Evolutionary conservation across 2,113 vertebrate species (phyloP).

Genomic region (Eptesicus fuscus): DNA sequence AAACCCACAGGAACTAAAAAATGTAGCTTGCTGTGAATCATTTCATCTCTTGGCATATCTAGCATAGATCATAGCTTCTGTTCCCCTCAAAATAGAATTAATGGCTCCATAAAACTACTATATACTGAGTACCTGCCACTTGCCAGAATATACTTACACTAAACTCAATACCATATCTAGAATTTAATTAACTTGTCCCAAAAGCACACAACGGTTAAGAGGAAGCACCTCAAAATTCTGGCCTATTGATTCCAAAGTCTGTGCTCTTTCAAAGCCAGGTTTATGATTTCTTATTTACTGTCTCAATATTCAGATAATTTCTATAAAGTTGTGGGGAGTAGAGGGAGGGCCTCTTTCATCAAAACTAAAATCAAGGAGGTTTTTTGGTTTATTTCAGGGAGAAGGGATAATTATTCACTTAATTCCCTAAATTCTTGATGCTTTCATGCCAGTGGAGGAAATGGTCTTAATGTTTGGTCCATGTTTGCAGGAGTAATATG

Average conservation of each 20-base stretch:
- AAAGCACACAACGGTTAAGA: neutral
- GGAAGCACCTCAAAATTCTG: neutral
- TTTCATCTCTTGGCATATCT: neutral
- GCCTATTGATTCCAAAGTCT: neutral
- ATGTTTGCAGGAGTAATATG: neutral
- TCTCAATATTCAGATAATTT: neutral
- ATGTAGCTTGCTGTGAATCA: neutral
- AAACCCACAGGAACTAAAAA: neutral
- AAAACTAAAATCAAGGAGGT: neutral
- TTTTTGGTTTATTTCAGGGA: neutral
- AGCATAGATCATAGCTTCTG: neutral
- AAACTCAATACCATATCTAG: neutral
- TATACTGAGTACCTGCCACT: neutral
- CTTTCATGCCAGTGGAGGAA: neutral
- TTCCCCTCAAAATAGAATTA: neutral
- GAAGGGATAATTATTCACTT: neutral
- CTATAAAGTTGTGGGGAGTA: neutral
- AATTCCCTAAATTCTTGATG: neutral
- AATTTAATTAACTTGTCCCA: neutral
- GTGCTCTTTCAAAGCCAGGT: neutral
- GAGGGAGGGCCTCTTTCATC: neutral
- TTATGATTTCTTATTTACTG: neutral
- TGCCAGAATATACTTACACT: neutral
- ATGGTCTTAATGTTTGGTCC: neutral
- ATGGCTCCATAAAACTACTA: neutral